Evolutionary conservation across 53 echinoderm and acorn worm genomes (phyloP), one percentile per base, ranked within the genome.

Genomic region (Holothuria leucospilota): DNA sequence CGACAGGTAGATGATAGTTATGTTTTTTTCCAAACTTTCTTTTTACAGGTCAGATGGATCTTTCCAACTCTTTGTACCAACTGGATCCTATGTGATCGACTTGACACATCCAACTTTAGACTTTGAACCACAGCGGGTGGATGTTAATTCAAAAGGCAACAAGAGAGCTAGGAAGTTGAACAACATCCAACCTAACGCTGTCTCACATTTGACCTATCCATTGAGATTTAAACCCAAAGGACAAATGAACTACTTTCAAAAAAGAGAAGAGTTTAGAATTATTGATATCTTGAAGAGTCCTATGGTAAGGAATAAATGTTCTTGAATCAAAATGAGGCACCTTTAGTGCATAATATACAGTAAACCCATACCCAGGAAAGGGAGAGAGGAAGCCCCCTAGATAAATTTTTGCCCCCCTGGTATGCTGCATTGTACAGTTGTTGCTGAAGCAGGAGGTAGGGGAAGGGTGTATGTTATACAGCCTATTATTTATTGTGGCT

Each of bases 241-340:
- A 12, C 95, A 69, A 5, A 86, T 89, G 29, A 81, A 69, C 60
- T 97, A 95, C 62, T 97, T 97, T 49, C 95, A 95, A 70, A 90
- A 95, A 84, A 91, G 97, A 34, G 95, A 97, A 87, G 94, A 94
- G 65, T 97, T 94, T 59, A 66, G 78, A 59, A 83, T 97, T 13
- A 90, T 93, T 40, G 97, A 97, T 92, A 91, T 95, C 70, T 84
- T 97, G 18, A 97, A 94, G 71, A 97, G 95, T 58, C 97, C 97
- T 63, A 97, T 97, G 95, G 97, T 97, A 84, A 90, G 96, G 5
- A 15, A 18, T 56, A 56, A 16, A 56, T 16, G 49, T 4, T 49
- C 2, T 11, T 49, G 49, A 49, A 49, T 2, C 49, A 49, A 49
- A 49, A 6, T 49, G 49, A 49, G 13, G 10, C 49, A 49, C 49